These are phyloP conservation scores for Torymus auratus DNA, from an alignment of 2,888 invertebrate genomes.

Conservation along the genomic window DNA sequence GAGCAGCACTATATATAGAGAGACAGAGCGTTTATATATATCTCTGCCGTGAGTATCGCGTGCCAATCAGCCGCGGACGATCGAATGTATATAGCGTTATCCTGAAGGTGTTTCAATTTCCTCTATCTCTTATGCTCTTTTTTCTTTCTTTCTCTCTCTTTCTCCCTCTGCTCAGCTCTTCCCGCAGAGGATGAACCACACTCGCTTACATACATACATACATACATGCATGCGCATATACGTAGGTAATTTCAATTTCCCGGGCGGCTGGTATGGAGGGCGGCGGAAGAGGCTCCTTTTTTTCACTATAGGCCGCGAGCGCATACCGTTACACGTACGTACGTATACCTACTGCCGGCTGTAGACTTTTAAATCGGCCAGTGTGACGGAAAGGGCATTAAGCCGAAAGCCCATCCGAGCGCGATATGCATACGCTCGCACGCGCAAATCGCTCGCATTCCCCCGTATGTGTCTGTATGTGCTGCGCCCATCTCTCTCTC, in stretches of 20 bases:
- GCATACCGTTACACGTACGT: conserved; percentile 5
- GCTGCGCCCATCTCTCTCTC: no score
- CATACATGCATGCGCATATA: no score
- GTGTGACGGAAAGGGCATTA: conserved; percentile 41
- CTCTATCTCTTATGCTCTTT: background rate
- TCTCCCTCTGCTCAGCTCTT: no score
- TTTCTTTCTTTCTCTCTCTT: no score
- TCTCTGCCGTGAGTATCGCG: background rate
- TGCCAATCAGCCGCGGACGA: conserved; percentile 30
- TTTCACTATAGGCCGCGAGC: background rate
- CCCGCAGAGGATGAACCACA: no score
- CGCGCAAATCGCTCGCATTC: conserved; percentile 35
- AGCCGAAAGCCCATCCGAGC: background rate
- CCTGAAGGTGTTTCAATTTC: conserved; percentile 45
- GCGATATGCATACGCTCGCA: background rate
- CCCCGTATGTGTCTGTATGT: no score
- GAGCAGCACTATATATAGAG: no score
- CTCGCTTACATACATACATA: no score
- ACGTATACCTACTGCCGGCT: background rate
- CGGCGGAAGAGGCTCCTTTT: background rate
- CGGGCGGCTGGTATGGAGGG: background rate
- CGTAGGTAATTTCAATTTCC: conserved; percentile 21
- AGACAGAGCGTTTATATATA: no score
- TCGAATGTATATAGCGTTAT: background rate
- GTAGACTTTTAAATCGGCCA: conserved; percentile 36